Base-by-base conservation (phyloP, 2,113 vertebrate genomes). In the Thinocorus orbignyianus region DNA sequence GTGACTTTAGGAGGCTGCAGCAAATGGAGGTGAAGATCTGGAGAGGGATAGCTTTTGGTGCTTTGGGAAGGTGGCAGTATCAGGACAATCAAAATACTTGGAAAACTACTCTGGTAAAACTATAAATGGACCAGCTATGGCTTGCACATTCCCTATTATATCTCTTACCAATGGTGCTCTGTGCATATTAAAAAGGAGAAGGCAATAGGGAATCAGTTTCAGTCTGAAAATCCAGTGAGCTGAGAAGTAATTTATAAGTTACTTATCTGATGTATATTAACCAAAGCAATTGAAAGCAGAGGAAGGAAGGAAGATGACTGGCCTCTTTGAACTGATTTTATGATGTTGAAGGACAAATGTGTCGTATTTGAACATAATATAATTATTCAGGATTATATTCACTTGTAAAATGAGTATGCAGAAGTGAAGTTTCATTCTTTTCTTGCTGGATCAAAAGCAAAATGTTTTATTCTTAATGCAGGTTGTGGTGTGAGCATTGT, bases 401-500 rank as follows among this genome's bases (percentile, higher is more conserved):
- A 25, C 10, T 83, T 13, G 48, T 55, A 15, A 84, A 84, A 91
- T 51, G 12, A 65, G 37, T 46, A 58, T 1, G 2, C 35, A 42
- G 69, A 70, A 57, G 3, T 4, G 31, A 57, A 39, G 11, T 17
- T 94, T 37, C 4, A 2, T n/a, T 57, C 58, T 41, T 87, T 82
- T 65, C 9, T 66, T 62, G 39, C 60, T 68, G 24, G 13, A 37
- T 64, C 6, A 26, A 30, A 81, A 66, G 11, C 42, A 74, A 60
- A 84, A 14, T 3, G 24, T 25, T 73, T 91, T 64, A 24, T 65
- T 89, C 20, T 51, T 76, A 28, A 10, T 13, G 18, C 11, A 76
- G 0, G 28, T 80, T 1, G 2, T 16, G 55, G 26, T 19, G 42
- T 71, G 46, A 31, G 35, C 0, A 1, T 46, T 37, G 7, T 11